Base-by-base conservation (phyloP, 2,113 vertebrate species). In the Eubucco bourcierii region DNA sequence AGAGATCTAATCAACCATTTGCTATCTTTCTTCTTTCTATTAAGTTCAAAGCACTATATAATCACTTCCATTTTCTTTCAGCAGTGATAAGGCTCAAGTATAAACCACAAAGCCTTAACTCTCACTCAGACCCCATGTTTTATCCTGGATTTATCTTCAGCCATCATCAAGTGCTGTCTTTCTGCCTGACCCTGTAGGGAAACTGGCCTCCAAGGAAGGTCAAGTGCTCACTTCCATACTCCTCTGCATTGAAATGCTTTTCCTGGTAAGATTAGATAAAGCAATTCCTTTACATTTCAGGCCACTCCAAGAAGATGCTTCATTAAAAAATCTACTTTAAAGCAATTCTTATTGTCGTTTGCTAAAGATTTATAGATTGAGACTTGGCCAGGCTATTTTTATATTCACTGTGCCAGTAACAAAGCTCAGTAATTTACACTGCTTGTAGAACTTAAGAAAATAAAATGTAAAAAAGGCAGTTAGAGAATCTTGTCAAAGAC, bases 221-320 rank as follows among this genome's bases (percentile, higher is more conserved):
- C 82, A 92, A 81, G 52, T 84, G 76, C 83, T 95, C 78, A 31
- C 17, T 88, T 91, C 92, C 52, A 60, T 88, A 68, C 31, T 77
- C 47, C 41, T 94, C 87, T 92, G 17, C 87, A 41, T 61, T 87
- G 65, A 92, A 95, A 91, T 88, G 80, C 72, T 95, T 96, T 96
- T 95, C 70, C 91, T 90, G 93, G 91, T 44, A 82, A 96, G 81
- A 96, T 95, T 64, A 97, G 92, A 97, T 95, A 91, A 93, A 96
- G 50, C 46, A 90, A 93, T 96, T 97, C 19, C 15, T 81, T 97
- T 95, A 92, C 84, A 91, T 96, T 95, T 96, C 76, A 84, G 66
- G 24, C 59, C 75, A 90, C 24, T n/a, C 53, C 91, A 94, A 94
- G 88, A 27, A 90, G 74, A 94, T 77, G 75, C 53, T 91, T 96